Base-by-base conservation (phyloP, 1,140 invertebrate genomes). In the Lucilia cuprina region DNA sequence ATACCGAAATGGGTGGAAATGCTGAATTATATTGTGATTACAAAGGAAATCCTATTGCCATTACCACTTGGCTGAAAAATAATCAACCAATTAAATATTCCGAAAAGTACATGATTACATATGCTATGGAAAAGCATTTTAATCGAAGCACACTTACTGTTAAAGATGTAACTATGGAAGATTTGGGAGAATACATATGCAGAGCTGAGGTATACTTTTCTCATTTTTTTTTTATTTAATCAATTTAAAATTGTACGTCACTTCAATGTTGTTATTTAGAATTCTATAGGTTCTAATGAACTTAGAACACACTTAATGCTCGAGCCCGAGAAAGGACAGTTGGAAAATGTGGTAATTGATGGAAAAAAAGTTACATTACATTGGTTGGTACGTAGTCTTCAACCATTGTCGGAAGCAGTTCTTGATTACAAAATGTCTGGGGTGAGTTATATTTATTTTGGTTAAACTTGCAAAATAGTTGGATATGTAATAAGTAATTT, bases 11-110 rank as follows among this genome's bases (percentile, higher is more conserved):
- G 4, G 87, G 86, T n/a, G 82, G 75, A 50, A 82, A 55, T 13
- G 90, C 90, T 4, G 89, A 91, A 41, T 35, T 91, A 10, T 89
- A 91, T 70, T 91, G 90, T 78, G 87, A 91, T 25, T 91, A 88
- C 83, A 85, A 87, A 0, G 88, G 88, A 30, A 87, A 88, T 84
- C 90, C 90, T 30, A 88, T 88, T 74, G 88, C 87, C 30, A 74
- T 85, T n/a, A 87, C 85, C 35, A 82, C 86, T 77, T 91, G 90
- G 82, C 82, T 87, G 30, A 89, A 89, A 82, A 87, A 90, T 21
- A 85, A 85, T 83, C 84, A 88, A 49, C 83, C 83, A 0, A 17
- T 91, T 14, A 82, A 85, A 30, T 21, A 86, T 0, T 89, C 88
- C 0, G 85, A 88, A n/a, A 90, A 90, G 75, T 87, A 89, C 65